A percentile compares a stretch with the other conserved stretches of the same genome.
Conservation (phyloP, 2,888 invertebrate genomes). For the Cephalotes varians region DNA sequence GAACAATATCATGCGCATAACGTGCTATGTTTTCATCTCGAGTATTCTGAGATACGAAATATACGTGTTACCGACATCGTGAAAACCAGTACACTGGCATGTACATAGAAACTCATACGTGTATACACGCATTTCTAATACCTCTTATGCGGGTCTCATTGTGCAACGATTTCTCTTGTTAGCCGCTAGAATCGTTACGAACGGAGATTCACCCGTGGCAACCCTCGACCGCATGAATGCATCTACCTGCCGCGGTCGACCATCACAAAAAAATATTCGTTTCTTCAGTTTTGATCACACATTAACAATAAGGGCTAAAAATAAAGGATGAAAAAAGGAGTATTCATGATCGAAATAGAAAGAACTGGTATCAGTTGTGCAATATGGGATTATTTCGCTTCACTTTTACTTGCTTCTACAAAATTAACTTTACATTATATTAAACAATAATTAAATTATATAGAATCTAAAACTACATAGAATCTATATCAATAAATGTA, state of each 20-base stretch:
- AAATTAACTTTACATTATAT: background rate
- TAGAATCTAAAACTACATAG: background rate
- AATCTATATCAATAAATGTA: background rate
- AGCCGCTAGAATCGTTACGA: slow-evolving; percentile 64
- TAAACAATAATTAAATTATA: background rate
- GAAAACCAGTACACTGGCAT: slow-evolving; percentile 51
- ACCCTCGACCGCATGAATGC: slow-evolving; percentile 53
- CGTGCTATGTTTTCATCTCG: slow-evolving; percentile 33
- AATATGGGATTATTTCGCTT: background rate
- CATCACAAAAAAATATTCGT: slow-evolving; percentile 28
- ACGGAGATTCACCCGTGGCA: slow-evolving; percentile 63
- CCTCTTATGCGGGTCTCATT: slow-evolving; percentile 72
- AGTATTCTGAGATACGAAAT: slow-evolving; percentile 3
- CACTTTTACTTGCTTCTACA: background rate
- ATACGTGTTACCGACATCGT: slow-evolving; percentile 32
- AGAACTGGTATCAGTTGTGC: background rate
- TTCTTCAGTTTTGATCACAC: slow-evolving; percentile 40
- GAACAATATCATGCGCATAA: background rate
- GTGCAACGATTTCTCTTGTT: slow-evolving; percentile 70
- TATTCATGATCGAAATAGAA: background rate
- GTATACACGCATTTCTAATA: slow-evolving; percentile 60
- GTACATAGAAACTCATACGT: slow-evolving; percentile 51
- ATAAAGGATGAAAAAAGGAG: background rate
- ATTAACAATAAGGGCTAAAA: background rate
- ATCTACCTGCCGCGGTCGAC: slow-evolving; percentile 44